Evolutionary conservation across 2,113 vertebrate genomes (phyloP).

Genomic region (Numenius arquata): DNA sequence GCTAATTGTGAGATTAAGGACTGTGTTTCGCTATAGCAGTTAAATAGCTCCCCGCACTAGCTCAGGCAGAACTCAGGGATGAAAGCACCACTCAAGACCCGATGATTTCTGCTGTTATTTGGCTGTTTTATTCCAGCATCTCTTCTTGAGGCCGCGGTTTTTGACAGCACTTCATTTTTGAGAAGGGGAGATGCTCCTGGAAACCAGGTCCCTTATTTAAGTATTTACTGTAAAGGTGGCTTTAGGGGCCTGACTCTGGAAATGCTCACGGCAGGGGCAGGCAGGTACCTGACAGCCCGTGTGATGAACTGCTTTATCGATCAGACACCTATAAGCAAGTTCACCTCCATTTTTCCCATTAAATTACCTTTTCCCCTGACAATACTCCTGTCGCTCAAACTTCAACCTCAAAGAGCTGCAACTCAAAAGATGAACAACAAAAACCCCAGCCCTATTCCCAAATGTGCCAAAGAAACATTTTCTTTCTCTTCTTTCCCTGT

Average conservation of each 20-base stretch:
- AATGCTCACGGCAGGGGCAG: background rate
- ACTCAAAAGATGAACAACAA: slow-evolving; percentile 9
- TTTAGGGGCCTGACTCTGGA: background rate
- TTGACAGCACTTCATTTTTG: background rate
- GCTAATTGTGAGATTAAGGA: background rate
- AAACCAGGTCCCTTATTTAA: background rate
- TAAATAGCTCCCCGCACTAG: background rate
- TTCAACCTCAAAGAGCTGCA: background rate
- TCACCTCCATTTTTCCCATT: background rate
- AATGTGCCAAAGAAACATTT: background rate
- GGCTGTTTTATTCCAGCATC: background rate
- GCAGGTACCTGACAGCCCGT: background rate
- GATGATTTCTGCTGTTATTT: background rate
- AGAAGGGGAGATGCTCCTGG: background rate
- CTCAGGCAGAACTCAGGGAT: background rate
- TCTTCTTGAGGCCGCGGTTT: background rate
- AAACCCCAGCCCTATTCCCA: background rate
- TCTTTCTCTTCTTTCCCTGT: background rate
- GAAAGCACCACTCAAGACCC: background rate
- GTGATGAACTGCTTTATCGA: background rate
- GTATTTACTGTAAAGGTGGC: background rate
- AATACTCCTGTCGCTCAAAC: background rate
- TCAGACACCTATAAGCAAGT: background rate
- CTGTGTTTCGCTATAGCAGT: background rate
- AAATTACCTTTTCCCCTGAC: background rate